Evolutionary conservation across 2,797 vertebrate species (phyloP).

Genomic region (Oreochromis mossambicus): DNA sequence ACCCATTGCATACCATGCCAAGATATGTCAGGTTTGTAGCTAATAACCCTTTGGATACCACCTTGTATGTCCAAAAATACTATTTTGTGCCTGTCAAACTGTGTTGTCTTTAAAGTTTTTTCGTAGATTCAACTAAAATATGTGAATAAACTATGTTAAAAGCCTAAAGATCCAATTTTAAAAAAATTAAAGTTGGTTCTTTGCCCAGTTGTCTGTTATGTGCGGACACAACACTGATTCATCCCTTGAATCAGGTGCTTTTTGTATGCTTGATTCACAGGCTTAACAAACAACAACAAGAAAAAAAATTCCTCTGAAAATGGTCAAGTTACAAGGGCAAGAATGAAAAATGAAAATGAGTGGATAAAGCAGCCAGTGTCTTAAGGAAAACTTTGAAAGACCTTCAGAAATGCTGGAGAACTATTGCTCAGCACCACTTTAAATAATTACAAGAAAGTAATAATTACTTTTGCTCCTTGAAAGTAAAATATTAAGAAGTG

Average conservation of each 20-base stretch:
- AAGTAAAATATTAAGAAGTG: not conserved
- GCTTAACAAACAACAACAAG: not conserved
- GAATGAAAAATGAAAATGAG: not conserved
- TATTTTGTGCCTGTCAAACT: not conserved
- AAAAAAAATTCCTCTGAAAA: not conserved
- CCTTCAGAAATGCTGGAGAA: not conserved
- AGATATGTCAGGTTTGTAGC: not conserved
- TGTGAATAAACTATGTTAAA: not conserved
- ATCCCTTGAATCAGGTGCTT: not conserved
- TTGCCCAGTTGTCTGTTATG: not conserved
- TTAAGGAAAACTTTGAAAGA: not conserved
- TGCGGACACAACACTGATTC: not conserved
- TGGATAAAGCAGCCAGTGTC: not conserved
- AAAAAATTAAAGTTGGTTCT: not conserved
- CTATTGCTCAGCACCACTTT: not conserved
- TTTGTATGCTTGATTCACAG: not conserved
- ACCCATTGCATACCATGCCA: not conserved
- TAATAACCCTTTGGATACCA: not conserved
- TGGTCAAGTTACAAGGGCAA: not conserved
- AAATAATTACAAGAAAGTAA: not conserved
- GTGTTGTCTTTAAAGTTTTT: not conserved
- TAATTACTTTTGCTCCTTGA: not conserved
- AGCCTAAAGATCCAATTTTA: rapidly evolving
- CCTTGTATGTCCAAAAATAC: not conserved
- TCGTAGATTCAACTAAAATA: not conserved